Conservation (phyloP, 2,113 vertebrate genomes). For the Blennius ocellaris region DNA sequence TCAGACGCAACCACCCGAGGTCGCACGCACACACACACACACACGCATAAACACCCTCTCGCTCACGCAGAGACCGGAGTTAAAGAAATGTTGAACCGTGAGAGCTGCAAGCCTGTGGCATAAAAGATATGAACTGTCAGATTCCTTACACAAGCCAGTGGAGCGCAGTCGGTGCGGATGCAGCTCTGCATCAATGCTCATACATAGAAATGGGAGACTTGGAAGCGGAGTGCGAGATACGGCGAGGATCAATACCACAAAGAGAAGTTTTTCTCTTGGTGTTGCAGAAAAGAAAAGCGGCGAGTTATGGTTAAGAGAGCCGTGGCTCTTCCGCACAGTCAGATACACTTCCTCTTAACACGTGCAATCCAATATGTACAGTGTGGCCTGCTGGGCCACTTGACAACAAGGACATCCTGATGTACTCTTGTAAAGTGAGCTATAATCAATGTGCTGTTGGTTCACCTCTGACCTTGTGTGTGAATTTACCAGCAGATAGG, state of each 20-base stretch:
- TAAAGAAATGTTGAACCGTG: slow-evolving; percentile 36
- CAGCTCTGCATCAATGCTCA: slow-evolving; percentile 23
- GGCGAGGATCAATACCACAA: slow-evolving; percentile 3
- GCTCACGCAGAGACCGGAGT: slow-evolving; percentile 2
- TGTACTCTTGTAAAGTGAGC: slow-evolving; percentile 34
- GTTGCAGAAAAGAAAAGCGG: neutral
- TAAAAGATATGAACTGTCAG: slow-evolving; percentile 51
- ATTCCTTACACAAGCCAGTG: slow-evolving; percentile 55
- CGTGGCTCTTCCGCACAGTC: neutral
- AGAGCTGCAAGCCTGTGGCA: slow-evolving; percentile 32
- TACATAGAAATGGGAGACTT: slow-evolving; percentile 22
- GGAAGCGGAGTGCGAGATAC: neutral
- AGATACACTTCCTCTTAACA: slow-evolving; percentile 29
- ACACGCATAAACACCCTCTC: neutral
- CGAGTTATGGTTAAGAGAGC: neutral
- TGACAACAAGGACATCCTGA: slow-evolving; percentile 44
- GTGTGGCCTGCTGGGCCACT: slow-evolving; percentile 10
- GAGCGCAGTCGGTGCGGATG: slow-evolving; percentile 26
- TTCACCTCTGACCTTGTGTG: slow-evolving; percentile 68
- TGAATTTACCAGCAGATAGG: slow-evolving; percentile 52
- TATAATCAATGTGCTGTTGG: slow-evolving; percentile 62
- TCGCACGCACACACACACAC: neutral
- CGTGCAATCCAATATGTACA: slow-evolving; percentile 37
- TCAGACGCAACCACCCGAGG: neutral
- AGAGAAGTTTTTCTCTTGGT: neutral